A percentile compares a stretch with the other conserved stretches of the same genome.
These are phyloP conservation scores for Teinopalpus imperialis DNA, from an alignment of 2,888 invertebrate species.

Conservation along the genomic window DNA sequence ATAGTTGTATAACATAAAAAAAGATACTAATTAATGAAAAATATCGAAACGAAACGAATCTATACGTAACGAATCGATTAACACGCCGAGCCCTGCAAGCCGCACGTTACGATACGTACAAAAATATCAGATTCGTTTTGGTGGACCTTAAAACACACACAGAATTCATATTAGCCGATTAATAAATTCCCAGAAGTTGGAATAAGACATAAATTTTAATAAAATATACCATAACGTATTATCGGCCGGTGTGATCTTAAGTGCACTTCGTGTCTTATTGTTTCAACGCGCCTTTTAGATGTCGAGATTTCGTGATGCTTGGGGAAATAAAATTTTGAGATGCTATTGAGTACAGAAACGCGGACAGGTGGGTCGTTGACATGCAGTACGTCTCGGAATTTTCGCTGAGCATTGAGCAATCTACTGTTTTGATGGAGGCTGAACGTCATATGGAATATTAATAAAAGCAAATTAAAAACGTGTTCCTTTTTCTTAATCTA, in stretches of 20 bases:
- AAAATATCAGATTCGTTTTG: conserved; percentile 55
- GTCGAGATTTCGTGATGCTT: conserved; percentile 52
- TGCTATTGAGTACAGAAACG: conserved; percentile 38
- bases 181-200: conserved; percentile 75
- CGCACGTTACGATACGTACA: conserved; percentile 32
- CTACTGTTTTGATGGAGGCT: background rate
- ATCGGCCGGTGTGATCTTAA: conserved; percentile 64
- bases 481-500: too few species aligned
- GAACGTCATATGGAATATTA: too few species aligned
- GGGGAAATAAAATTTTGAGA: conserved; percentile 42
- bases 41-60: conserved; percentile 20
- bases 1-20: too few species aligned
- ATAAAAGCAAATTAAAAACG: too few species aligned
- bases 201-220: conserved; percentile 81
- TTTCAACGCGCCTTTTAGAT: conserved; percentile 49
- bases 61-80: conserved; percentile 4
- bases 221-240: conserved; percentile 68
- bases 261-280: conserved; percentile 53
- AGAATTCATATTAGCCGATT: conserved; percentile 79
- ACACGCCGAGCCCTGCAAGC: conserved; percentile 18
- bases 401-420: background rate
- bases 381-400: conserved; percentile 32
- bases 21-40: too few species aligned
- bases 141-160: conserved; percentile 54
- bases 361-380: conserved; percentile 40